Percentiles rank a stretch among this genome's conserved stretches.
These are phyloP conservation scores for Erithacus rubecula DNA, from an alignment of 2,797 vertebrate genomes.

Conservation along the genomic window DNA sequence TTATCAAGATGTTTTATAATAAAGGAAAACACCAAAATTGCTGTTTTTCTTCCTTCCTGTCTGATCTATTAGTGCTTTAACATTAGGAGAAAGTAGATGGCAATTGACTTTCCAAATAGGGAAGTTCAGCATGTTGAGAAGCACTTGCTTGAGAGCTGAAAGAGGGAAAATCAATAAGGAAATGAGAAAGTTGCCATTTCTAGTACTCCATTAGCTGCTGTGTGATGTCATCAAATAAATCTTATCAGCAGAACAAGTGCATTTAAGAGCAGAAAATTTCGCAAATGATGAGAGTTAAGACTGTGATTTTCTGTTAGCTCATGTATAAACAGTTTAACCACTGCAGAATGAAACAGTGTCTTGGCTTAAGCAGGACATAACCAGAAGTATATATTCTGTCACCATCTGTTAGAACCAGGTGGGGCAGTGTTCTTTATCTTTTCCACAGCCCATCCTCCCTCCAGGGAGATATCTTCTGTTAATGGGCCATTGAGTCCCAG, in stretches of 20 bases:
- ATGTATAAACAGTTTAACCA: background rate
- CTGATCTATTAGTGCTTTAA: background rate
- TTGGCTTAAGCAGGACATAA: no score
- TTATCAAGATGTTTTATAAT: background rate
- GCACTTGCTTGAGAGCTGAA: background rate
- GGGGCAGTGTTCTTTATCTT: no score
- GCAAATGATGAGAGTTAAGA: background rate
- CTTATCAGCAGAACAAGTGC: background rate
- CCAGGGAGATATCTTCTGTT: no score
- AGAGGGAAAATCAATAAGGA: constrained; percentile 19
- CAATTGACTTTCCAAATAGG: background rate
- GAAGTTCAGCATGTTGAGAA: background rate
- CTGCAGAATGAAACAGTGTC: background rate
- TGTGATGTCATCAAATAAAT: background rate
- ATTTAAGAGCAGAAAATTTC: background rate
- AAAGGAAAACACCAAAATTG: background rate
- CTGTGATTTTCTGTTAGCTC: background rate
- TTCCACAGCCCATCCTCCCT: no score
- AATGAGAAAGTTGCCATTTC: background rate
- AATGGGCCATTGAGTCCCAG: no score
- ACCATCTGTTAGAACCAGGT: no score
- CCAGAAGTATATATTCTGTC: no score
- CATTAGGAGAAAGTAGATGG: background rate
- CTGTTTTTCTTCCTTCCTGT: background rate
- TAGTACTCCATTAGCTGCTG: background rate